Conservation (phyloP, 1,140 invertebrate genomes). For the Campoletis sonorensis region DNA sequence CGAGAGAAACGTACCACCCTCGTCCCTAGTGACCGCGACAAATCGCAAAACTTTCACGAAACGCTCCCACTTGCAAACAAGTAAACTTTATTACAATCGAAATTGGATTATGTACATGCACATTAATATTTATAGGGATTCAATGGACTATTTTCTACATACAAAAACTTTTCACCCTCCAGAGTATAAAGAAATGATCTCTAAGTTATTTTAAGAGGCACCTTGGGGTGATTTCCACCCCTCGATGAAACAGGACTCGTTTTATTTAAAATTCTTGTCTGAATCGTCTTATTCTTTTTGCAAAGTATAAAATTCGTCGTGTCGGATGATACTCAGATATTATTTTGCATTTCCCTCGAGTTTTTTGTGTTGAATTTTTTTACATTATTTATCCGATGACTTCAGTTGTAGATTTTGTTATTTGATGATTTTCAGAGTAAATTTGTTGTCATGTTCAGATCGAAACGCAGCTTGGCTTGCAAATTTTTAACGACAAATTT, state of each 20-base stretch:
- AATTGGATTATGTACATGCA: constrained; percentile 12
- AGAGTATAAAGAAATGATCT: too few species aligned
- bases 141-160: neutral
- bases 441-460: constrained; percentile 5
- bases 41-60: constrained; percentile 35
- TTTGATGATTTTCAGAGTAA: neutral
- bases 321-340: too few species aligned
- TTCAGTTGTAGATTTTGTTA: neutral
- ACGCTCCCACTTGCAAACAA: constrained; percentile 4
- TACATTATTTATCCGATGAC: too few species aligned
- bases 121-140: constrained; percentile 17
- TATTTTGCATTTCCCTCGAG: too few species aligned
- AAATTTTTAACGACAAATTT: constrained; percentile 70
- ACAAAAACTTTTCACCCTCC: too few species aligned
- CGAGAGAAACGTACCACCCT: neutral
- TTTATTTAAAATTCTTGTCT: too few species aligned
- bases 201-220: too few species aligned
- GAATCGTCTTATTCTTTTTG: too few species aligned
- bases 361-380: too few species aligned
- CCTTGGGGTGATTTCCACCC: too few species aligned
- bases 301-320: too few species aligned
- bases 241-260: too few species aligned
- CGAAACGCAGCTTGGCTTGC: constrained; percentile 69
- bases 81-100: constrained; percentile 17
- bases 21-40: constrained; percentile 25